Evolutionary conservation across 2,888 invertebrate species (phyloP).

Genomic region (Caenorhabditis sp.): DNA sequence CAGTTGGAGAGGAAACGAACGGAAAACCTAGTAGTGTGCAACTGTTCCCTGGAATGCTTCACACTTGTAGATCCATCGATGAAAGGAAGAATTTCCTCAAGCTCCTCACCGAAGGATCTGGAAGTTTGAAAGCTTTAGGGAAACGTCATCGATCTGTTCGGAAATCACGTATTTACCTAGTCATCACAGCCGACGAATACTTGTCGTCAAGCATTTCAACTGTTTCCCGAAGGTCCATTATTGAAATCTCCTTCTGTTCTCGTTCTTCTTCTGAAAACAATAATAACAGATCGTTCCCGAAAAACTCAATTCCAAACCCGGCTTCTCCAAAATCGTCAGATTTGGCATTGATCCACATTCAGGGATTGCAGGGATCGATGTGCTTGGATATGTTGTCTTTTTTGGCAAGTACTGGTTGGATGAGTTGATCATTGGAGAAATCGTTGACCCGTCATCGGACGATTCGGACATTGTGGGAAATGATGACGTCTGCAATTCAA

Average conservation of each 20-base stretch:
- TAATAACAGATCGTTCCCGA: too few species aligned
- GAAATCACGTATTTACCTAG: slow-evolving; percentile 41
- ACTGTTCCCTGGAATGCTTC: slow-evolving; percentile 60
- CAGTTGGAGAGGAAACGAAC: not conserved
- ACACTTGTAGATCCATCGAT: slow-evolving; percentile 70
- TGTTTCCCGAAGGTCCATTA: slow-evolving; percentile 45
- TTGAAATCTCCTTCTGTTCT: slow-evolving; percentile 39
- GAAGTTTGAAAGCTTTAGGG: slow-evolving; percentile 45
- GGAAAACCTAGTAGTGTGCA: slow-evolving; percentile 50
- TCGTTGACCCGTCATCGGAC: slow-evolving; percentile 66
- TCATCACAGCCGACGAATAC: slow-evolving; percentile 47
- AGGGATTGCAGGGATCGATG: slow-evolving; percentile 49
- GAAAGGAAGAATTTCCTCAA: slow-evolving; percentile 75
- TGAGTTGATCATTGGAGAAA: slow-evolving; percentile 59
- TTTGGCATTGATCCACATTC: slow-evolving; percentile 65
- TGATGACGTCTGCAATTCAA: slow-evolving; percentile 74
- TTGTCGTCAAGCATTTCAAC: slow-evolving; percentile 56
- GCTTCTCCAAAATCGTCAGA: slow-evolving; percentile 44
- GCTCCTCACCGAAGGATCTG: slow-evolving; percentile 76
- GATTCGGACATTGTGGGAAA: slow-evolving; percentile 74
- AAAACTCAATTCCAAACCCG: too few species aligned
- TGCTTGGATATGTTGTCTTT: slow-evolving; percentile 39
- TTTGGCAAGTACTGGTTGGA: slow-evolving; percentile 53
- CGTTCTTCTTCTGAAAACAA: slow-evolving; percentile 22
- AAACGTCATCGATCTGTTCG: slow-evolving; percentile 16